Percentiles rank a stretch among this genome's conserved stretches.
These are phyloP conservation scores for Poeciliopsis paucimaculata DNA, from an alignment of 2,797 vertebrate genomes.

Conservation along the genomic window DNA sequence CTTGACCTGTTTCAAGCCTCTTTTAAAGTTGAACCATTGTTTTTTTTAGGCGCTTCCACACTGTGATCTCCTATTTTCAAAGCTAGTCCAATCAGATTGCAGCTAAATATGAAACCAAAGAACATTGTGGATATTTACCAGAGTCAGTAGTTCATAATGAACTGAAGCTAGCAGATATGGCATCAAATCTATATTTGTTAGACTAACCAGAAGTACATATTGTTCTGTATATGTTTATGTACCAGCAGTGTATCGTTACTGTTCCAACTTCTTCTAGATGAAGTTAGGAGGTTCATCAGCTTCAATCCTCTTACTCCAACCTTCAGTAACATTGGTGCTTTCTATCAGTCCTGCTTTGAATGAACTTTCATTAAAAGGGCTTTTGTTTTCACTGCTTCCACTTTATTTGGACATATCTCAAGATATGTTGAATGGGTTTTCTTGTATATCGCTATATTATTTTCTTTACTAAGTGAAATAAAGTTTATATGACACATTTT, in stretches of 20 bases:
- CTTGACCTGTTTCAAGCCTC: neutral
- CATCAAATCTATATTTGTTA: neutral
- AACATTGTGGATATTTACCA: neutral
- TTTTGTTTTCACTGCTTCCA: neutral
- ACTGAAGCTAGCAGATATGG: neutral
- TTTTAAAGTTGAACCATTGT: neutral
- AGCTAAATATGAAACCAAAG: neutral
- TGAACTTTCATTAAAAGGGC: neutral
- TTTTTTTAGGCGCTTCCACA: conserved; percentile 11
- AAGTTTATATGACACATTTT: neutral
- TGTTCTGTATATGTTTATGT: neutral
- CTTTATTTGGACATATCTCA: neutral
- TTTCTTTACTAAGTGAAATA: neutral
- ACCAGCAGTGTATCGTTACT: neutral
- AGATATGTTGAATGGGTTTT: neutral
- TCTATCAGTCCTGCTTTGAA: neutral
- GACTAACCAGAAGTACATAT: neutral
- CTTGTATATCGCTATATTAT: no score
- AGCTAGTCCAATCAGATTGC: neutral
- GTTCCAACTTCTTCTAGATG: neutral
- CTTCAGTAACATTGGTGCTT: neutral
- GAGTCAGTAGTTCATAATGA: neutral
- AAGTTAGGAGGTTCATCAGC: neutral
- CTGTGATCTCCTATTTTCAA: neutral
- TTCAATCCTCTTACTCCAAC: neutral